Base-by-base conservation (phyloP, 1,140 invertebrate species). In the Vanessa atalanta region DNA sequence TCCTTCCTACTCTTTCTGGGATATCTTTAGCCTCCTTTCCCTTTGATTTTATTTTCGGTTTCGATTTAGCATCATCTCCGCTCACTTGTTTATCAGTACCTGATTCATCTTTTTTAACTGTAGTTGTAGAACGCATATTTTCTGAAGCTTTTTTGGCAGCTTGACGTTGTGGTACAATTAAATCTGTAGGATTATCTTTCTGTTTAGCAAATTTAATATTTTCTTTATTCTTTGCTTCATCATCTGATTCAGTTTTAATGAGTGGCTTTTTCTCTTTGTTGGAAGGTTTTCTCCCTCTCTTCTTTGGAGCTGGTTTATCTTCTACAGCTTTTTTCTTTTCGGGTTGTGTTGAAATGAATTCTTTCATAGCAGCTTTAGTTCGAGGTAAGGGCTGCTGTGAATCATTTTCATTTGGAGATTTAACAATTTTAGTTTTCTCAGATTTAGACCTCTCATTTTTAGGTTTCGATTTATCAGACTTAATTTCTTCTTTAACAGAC, bases 91-190 rank as follows among this genome's bases (percentile, higher is more conserved):
- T 90, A 26, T 89, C 84, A 26, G 86, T 85, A 47, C 83, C 80
- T 47, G 80, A 67, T 73, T 92, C 89, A 53, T 94, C 94, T 70
- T 91, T 89, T 60, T 91, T 87, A 13, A 77, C 85, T 74, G 70
- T 85, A 71, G 94, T 94, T 23, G 94, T 95, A 11, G 94, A 94
- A 50, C 95, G 95, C 94, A 98, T 96, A 83, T 96, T 97, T 89
- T 98, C 97, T 3, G 96, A 96, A 3, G 97, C 97, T 87, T 98
- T 98, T 84, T 98, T 98, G 16, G 97, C 97, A 23, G 97, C 97
- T 89, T 98, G 96, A 66, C 97, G 93, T 87, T 98, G 97, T 1
- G 97, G 97, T n/a, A 98, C 97, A 80, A 98, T 97, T 47, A 98
- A 92, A 82, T 97, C 95, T 50, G 97, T 96, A 23, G 97, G 95